phyloP scores from a whole-genome alignment of 2,888 invertebrate species.

The Heliconius hortense region DNA sequence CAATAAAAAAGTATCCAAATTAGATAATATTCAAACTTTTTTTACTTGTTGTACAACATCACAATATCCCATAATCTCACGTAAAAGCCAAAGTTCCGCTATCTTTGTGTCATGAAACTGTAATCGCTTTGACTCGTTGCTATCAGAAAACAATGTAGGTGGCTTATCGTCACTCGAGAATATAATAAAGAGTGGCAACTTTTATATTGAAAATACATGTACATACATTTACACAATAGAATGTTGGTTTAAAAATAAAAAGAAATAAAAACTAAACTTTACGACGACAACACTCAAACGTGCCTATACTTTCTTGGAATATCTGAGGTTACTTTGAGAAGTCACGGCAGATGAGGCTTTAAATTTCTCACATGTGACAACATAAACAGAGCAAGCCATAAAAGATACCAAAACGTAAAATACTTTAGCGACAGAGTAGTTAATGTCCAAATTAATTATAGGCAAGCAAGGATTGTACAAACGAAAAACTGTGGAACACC shows the following conservation, averaged over 20 bases:
- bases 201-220: constrained; percentile 4
- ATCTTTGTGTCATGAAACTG: constrained; percentile 18
- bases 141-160: constrained; percentile 18
- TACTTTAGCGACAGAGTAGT: constrained; percentile 44
- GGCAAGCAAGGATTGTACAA: constrained; percentile 56
- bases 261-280: constrained; percentile 10
- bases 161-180: constrained; percentile 2
- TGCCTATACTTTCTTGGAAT: constrained; percentile 23
- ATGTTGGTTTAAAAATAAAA: constrained; percentile 22
- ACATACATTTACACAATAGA: constrained; percentile 14
- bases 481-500: constrained; percentile 61
- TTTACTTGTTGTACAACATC: not conserved
- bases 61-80: constrained; percentile 2
- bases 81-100: constrained; percentile 13
- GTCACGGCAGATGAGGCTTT: constrained; percentile 28
- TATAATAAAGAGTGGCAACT: constrained; percentile 17
- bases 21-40: not conserved
- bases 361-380: constrained; percentile 40
- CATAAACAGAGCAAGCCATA: constrained; percentile 34
- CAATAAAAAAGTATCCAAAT: not conserved
- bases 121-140: constrained; percentile 20
- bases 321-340: constrained; percentile 22
- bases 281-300: constrained; percentile 9
- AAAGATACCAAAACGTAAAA: constrained; percentile 42
- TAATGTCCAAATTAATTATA: constrained; percentile 61